Conservation (phyloP, 2,888 invertebrate genomes). For the Tridacna gigas region DNA sequence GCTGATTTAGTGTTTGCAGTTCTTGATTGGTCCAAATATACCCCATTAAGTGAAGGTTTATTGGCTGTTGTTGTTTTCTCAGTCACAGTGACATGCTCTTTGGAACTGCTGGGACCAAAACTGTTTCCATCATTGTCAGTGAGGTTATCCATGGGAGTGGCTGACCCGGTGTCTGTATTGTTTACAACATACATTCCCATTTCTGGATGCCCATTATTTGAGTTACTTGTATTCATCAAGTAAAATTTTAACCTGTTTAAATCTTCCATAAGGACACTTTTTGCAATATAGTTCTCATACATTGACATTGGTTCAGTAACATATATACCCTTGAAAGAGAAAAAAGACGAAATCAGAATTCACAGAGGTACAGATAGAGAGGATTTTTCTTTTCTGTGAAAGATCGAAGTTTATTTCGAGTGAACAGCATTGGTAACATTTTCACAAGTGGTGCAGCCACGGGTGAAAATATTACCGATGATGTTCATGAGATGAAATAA, state of each 20-base stretch:
- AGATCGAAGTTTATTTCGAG: too few species aligned
- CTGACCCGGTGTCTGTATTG: not conserved
- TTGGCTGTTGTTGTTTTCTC: not conserved
- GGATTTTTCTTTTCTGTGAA: too few species aligned
- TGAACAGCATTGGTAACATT: too few species aligned
- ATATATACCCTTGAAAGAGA: conserved; percentile 4
- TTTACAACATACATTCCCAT: conserved; percentile 19
- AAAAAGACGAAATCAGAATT: not conserved
- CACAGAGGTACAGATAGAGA: not conserved
- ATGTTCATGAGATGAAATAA: too few species aligned
- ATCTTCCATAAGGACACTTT: conserved; percentile 37
- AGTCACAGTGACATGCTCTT: not conserved
- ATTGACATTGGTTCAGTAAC: conserved; percentile 3
- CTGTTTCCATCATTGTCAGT: not conserved
- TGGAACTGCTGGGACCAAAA: not conserved
- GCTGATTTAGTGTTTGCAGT: too few species aligned
- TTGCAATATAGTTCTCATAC: conserved; percentile 38
- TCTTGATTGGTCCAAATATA: too few species aligned
- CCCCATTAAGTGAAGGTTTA: not conserved
- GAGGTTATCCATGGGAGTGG: not conserved
- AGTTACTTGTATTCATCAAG: conserved; percentile 3
- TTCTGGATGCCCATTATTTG: not conserved
- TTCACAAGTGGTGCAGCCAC: too few species aligned
- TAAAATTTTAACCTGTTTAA: conserved; percentile 34
- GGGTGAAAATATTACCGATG: too few species aligned